Percentiles rank a stretch among this genome's conserved stretches.
Evolutionary conservation across 2,888 invertebrate species (phyloP).

Genomic region (Hydrotaea diabolus): DNA sequence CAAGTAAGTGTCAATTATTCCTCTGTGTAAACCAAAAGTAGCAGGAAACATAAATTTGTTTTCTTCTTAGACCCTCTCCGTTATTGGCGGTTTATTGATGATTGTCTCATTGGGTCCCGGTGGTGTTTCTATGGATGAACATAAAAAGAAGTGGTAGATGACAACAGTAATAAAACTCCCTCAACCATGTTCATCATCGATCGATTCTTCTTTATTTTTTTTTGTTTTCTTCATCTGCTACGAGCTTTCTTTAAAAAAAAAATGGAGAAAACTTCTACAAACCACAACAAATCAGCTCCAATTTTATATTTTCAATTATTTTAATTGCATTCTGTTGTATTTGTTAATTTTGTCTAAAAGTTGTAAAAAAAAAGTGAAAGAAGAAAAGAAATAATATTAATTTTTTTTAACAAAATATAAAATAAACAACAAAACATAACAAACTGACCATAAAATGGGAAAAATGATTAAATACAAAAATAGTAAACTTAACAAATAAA

Average conservation of each 20-base stretch:
- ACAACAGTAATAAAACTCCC: slow-evolving; percentile 27
- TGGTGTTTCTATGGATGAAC: slow-evolving; percentile 99
- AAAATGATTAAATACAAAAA: slow-evolving; percentile 60
- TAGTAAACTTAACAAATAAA: slow-evolving; percentile 52
- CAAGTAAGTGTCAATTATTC: slow-evolving; percentile 85
- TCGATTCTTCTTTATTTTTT: slow-evolving; percentile 39
- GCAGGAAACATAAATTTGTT: slow-evolving; percentile 44
- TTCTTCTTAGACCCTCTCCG: slow-evolving; percentile 95
- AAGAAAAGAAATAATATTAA: slow-evolving; percentile 38
- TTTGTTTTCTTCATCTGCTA: slow-evolving; percentile 34
- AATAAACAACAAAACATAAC: slow-evolving; percentile 53
- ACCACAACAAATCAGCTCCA: slow-evolving; percentile 49
- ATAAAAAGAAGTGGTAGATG: slow-evolving; percentile 94
- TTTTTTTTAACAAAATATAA: slow-evolving; percentile 62
- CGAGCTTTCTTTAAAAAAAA: slow-evolving; percentile 19
- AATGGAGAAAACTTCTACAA: slow-evolving; percentile 36
- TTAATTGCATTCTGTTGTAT: slow-evolving; percentile 68
- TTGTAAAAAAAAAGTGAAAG: too few relatives aligned
- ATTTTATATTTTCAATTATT: slow-evolving; percentile 65
- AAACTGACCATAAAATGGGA: slow-evolving; percentile 68
- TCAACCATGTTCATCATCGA: slow-evolving; percentile 33
- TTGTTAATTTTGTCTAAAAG: slow-evolving; percentile 57
- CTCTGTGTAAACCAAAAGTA: neutral
- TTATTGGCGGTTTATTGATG: slow-evolving; percentile 98
- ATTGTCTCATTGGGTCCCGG: slow-evolving; percentile 99